These are phyloP conservation scores for Macropodus opercularis DNA, from an alignment of 2,797 vertebrate species.

Conservation along the genomic window DNA sequence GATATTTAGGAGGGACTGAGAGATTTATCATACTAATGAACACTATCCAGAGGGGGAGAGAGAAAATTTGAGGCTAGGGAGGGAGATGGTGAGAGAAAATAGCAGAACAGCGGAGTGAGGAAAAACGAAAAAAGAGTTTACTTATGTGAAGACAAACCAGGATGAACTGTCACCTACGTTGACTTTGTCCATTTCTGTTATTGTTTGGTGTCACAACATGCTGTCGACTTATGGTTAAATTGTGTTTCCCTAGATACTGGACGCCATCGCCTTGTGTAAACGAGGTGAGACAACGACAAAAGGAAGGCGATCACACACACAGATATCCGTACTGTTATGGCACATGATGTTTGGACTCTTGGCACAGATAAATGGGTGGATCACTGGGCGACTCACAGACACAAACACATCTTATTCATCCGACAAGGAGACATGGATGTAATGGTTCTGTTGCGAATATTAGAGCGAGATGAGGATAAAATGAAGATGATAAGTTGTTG, in stretches of 20 bases:
- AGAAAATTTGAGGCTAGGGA: conserved; percentile 34
- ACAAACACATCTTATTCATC: conserved; percentile 39
- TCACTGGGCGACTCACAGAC: conserved; percentile 27
- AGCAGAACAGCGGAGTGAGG: conserved; percentile 22
- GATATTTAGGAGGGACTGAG: conserved; percentile 57
- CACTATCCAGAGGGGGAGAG: conserved; percentile 49
- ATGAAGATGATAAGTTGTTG: conserved; percentile 57
- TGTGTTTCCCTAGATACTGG: not conserved
- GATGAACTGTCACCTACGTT: conserved; percentile 13
- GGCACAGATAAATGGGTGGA: conserved; percentile 13
- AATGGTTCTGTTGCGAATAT: conserved; percentile 48
- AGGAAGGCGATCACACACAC: conserved; percentile 1
- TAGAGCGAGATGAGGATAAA: conserved; percentile 46
- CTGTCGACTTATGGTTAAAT: conserved; percentile 23
- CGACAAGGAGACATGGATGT: conserved; percentile 20
- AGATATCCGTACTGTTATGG: conserved; percentile 2
- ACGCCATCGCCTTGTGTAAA: conserved; percentile 11
- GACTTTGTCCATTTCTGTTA: conserved; percentile 23
- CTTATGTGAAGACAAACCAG: conserved; percentile 23
- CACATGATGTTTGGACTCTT: conserved; percentile 8
- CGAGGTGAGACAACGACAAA: not conserved
- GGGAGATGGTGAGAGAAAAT: conserved; percentile 18
- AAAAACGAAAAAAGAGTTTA: conserved; percentile 28
- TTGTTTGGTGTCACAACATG: conserved; percentile 29
- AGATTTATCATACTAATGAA: conserved; percentile 71